A percentile compares a stretch with the other conserved stretches of the same genome.
phyloP scores from a whole-genome alignment of 2,888 invertebrate genomes.

The Callyntrura sp. region DNA sequence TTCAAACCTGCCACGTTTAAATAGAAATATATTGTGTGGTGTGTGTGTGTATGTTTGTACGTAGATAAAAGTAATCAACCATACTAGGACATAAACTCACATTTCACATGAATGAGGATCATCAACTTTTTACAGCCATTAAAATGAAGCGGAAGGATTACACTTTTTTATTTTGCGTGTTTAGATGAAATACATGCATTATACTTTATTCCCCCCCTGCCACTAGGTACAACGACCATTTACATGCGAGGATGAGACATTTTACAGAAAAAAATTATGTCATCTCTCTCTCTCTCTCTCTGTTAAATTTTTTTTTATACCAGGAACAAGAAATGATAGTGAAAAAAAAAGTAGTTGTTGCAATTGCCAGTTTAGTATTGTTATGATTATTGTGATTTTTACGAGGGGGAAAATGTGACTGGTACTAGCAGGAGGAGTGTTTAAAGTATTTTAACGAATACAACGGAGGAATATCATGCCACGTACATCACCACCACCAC shows the following conservation, averaged over 20 bases:
- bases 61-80: neutral
- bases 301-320: neutral
- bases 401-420: too few species aligned
- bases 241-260: neutral
- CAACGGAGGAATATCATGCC: too few species aligned
- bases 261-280: neutral
- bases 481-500: too few species aligned
- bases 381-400: too few species aligned
- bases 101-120: neutral
- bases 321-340: slow-evolving; percentile 20
- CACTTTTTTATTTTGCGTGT: neutral
- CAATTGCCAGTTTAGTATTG: too few species aligned
- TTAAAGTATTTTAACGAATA: too few species aligned
- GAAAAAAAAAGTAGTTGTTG: too few species aligned
- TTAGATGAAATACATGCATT: neutral
- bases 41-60: too few species aligned
- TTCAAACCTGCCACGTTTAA: too few species aligned
- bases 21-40: too few species aligned
- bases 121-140: slow-evolving; percentile 25
- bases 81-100: neutral
- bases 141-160: slow-evolving; percentile 34
- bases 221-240: neutral
- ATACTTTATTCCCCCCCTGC: neutral
- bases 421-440: too few species aligned
- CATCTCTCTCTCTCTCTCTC: neutral